phyloP scores from a whole-genome alignment of 1,140 invertebrate species.

The Cyrtorhinus lividipennis region DNA sequence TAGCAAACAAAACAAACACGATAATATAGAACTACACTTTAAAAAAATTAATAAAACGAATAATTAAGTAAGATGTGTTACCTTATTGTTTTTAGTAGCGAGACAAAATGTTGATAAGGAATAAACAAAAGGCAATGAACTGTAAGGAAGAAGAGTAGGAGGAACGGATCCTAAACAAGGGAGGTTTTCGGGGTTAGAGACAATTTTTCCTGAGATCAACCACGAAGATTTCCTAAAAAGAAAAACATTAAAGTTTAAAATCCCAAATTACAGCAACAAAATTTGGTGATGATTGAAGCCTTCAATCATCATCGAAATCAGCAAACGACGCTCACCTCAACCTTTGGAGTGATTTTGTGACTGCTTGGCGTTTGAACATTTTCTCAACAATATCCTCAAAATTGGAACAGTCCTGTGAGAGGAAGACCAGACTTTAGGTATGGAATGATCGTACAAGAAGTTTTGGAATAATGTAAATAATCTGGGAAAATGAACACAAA shows the following conservation, averaged over 20 bases:
- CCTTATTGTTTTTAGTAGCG: conserved; percentile 17
- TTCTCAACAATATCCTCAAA: neutral
- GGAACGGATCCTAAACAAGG: conserved; percentile 23
- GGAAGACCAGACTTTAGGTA: too few relatives aligned
- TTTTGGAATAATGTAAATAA: too few relatives aligned
- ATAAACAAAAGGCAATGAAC: conserved; percentile 23
- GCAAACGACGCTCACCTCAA: too few relatives aligned
- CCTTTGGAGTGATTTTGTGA: neutral
- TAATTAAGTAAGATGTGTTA: conserved; percentile 5
- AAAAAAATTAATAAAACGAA: conserved; percentile 1
- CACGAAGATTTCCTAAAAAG: conserved; percentile 23
- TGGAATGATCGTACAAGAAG: too few relatives aligned
- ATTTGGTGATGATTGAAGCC: too few relatives aligned
- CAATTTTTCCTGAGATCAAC: conserved; percentile 20
- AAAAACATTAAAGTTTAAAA: too few relatives aligned
- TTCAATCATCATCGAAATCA: too few relatives aligned
- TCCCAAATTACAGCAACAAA: too few relatives aligned
- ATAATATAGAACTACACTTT: too few relatives aligned
- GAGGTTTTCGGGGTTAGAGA: conserved; percentile 22
- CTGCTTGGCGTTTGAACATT: neutral
- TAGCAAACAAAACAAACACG: too few relatives aligned
- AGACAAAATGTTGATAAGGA: conserved; percentile 19
- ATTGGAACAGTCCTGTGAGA: neutral
- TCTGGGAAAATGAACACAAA: too few relatives aligned
- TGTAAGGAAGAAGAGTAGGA: conserved; percentile 19